A percentile compares a stretch with the other conserved stretches of the same genome.
Evolutionary conservation across 2,797 vertebrate genomes (phyloP).

Genomic region (Ateles fusciceps): DNA sequence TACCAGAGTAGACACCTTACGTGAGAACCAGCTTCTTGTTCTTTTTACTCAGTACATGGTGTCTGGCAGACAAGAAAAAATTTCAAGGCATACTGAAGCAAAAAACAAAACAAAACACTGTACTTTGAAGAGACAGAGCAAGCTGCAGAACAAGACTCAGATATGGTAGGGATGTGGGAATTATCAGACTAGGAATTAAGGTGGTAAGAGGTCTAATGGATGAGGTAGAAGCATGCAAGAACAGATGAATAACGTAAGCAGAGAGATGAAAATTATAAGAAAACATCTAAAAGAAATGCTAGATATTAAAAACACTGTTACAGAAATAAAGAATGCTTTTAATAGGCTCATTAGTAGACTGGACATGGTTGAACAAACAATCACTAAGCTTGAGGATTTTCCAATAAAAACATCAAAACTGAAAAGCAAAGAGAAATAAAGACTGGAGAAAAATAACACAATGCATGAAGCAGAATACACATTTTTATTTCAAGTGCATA

Average conservation of each 20-base stretch:
- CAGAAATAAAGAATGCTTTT: background rate
- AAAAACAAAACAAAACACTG: background rate
- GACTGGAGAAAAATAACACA: background rate
- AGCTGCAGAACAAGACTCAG: background rate
- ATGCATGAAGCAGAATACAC: background rate
- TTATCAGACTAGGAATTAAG: background rate
- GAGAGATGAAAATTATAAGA: background rate
- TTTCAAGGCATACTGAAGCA: background rate
- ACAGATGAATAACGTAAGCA: background rate
- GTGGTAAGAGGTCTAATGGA: background rate
- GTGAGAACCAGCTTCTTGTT: background rate
- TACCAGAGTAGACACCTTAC: background rate
- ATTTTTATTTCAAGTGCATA: background rate
- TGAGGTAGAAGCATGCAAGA: background rate
- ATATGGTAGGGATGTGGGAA: background rate
- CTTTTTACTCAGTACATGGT: background rate
- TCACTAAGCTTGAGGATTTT: background rate
- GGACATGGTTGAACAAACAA: background rate
- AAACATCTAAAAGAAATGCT: background rate
- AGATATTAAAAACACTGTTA: background rate
- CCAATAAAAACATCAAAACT: background rate
- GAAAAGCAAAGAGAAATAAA: background rate
- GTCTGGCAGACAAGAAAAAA: background rate
- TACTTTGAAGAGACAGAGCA: background rate
- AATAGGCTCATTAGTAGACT: background rate